Conservation (phyloP, 2,888 invertebrate species). For the Campopleginae sp. region DNA sequence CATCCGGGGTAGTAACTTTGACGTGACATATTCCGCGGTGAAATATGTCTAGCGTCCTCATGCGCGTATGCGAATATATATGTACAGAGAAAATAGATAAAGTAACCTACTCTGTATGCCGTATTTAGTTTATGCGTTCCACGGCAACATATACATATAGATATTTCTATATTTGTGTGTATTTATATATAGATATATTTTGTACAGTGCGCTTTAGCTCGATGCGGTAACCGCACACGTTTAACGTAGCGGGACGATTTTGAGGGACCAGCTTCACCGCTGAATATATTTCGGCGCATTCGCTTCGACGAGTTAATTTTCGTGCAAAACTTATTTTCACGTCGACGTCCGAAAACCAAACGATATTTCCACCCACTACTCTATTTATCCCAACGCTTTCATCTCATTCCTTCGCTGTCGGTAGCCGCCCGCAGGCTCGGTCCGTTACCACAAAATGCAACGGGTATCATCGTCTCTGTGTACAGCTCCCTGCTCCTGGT, state of each 20-base stretch:
- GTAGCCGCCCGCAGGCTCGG: slow-evolving; percentile 69
- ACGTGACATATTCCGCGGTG: slow-evolving; percentile 65
- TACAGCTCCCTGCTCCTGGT: slow-evolving; percentile 5
- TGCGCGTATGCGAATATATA: slow-evolving; percentile 11
- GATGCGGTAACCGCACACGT: slow-evolving; percentile 53
- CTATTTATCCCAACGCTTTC: slow-evolving; percentile 31
- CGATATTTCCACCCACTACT: slow-evolving; percentile 76
- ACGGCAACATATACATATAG: slow-evolving; percentile 6
- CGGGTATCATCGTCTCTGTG: slow-evolving; percentile 37
- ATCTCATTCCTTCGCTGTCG: background rate
- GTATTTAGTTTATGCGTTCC: slow-evolving; percentile 8
- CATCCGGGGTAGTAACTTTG: slow-evolving; percentile 56
- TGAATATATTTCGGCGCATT: slow-evolving; percentile 10
- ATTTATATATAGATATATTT: background rate
- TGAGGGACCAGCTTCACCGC: slow-evolving; percentile 51
- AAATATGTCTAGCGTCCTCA: slow-evolving; percentile 48
- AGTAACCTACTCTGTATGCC: slow-evolving; percentile 38
- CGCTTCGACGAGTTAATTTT: slow-evolving; percentile 70
- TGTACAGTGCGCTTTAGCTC: slow-evolving; percentile 6
- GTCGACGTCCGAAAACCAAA: slow-evolving; percentile 76
- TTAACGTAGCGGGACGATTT: slow-evolving; percentile 64
- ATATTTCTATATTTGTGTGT: slow-evolving; percentile 23
- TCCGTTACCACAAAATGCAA: slow-evolving; percentile 66
- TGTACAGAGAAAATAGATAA: slow-evolving; percentile 17
- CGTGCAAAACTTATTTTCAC: slow-evolving; percentile 78